Percentiles rank a stretch among this genome's conserved stretches.
These are phyloP conservation scores for Ormyrus labotus DNA, from an alignment of 2,888 invertebrate genomes.

Conservation along the genomic window DNA sequence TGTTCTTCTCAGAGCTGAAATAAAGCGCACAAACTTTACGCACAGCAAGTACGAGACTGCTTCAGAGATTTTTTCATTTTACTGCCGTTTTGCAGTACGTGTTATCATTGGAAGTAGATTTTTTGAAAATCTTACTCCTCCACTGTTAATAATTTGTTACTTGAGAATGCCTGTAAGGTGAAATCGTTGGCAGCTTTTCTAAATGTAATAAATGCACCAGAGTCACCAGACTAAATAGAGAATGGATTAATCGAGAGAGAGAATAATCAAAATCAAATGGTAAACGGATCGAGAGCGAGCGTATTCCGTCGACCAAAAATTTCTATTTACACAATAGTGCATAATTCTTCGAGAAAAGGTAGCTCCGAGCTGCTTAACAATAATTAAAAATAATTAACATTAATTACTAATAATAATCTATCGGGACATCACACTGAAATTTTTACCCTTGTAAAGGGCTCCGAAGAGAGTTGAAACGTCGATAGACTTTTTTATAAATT, in stretches of 20 bases:
- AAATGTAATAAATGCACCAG: constrained; percentile 9
- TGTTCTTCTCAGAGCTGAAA: too few species aligned
- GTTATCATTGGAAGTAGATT: too few species aligned
- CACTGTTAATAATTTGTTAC: too few species aligned
- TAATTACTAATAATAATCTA: constrained; percentile 27
- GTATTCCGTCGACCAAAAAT: constrained; percentile 35
- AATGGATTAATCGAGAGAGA: constrained; percentile 28
- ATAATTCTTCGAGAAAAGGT: constrained; percentile 6
- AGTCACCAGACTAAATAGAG: constrained; percentile 25
- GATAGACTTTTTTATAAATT: too few species aligned
- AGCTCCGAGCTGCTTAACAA: constrained; percentile 23
- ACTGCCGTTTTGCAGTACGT: too few species aligned
- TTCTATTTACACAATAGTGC: neutral
- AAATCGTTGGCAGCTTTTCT: constrained; percentile 19
- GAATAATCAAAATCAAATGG: constrained; percentile 51
- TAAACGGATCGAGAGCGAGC: neutral
- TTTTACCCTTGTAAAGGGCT: too few species aligned
- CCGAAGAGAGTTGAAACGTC: too few species aligned
- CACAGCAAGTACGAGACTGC: too few species aligned
- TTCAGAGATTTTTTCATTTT: too few species aligned
- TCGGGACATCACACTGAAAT: neutral
- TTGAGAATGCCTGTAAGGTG: too few species aligned
- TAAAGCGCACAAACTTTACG: too few species aligned
- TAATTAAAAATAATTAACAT: constrained; percentile 17
- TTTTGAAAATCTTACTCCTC: too few species aligned